Base-by-base conservation (phyloP, 2,797 vertebrate genomes). In the Oreonectes daqikongensis region DNA sequence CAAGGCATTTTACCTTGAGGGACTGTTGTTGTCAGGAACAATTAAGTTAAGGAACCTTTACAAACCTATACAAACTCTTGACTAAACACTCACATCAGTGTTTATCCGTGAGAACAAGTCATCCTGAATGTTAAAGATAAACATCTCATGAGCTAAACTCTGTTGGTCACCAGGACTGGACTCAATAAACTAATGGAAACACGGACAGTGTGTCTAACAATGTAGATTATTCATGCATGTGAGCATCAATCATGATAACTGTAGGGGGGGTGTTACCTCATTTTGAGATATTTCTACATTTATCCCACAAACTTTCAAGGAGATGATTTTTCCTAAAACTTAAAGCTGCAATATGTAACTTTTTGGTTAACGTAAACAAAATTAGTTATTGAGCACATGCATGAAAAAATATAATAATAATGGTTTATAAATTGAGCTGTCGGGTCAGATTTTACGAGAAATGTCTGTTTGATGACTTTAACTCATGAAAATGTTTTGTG, bases 11-110 rank as follows among this genome's bases (percentile, higher is more conserved):
- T 77, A 70, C 57, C 67, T 63, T 42, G 32, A 70, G 67, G 75
- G 67, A 77, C 55, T 22, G 67, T 48, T 17, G 42, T 61, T 61
- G 75, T 77, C 75, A 77, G 66, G n/a, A 77, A 61, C 75, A 69
- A 77, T 77, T 69, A 69, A 69, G 40, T 69, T 69, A n/a, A 61
- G 66, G 35, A 35, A 35, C 35, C 35, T 75, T 44, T 30, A 17
- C 38, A 32, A 55, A 22, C 65, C 14, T 5, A 28, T 35, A 28
- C 28, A 53, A 24, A 59, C 30, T 20, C 30, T 44, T 61, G 30
- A 57, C n/a, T 59, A 32, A 18, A 30, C 26, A 59, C 17, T 60
- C 17, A 30, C 57, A 35, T 32, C 38, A 18, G 20, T 35, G 48
- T 63, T 48, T 32, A 24, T 61, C 26, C 20, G 12, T 61, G 69